Evolutionary conservation across 2,113 vertebrate species (phyloP).

Genomic region (Nothobranchius kuhntae): DNA sequence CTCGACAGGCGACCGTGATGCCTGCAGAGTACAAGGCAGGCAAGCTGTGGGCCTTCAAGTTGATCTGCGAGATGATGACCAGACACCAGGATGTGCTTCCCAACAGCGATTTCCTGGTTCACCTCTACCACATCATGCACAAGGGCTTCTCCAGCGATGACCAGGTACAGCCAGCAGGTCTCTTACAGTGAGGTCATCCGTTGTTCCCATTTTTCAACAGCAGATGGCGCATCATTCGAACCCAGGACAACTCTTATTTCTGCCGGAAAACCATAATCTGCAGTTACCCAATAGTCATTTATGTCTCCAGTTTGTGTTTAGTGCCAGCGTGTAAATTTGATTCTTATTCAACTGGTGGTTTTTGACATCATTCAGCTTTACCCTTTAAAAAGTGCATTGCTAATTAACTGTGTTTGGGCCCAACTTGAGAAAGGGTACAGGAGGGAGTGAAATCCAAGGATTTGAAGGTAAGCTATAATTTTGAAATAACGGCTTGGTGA

Average conservation of each 20-base stretch:
- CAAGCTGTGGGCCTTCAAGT: slow-evolving; percentile 92
- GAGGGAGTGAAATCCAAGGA: neutral
- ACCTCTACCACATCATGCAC: slow-evolving; percentile 95
- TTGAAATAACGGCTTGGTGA: neutral
- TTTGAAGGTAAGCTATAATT: neutral
- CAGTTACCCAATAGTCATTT: slow-evolving; percentile 8
- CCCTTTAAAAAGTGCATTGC: neutral
- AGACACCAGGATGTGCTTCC: slow-evolving; percentile 95
- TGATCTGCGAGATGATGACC: slow-evolving; percentile 98
- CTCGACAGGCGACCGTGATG: slow-evolving; percentile 87
- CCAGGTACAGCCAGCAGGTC: slow-evolving; percentile 83
- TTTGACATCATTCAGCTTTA: neutral
- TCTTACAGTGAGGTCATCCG: neutral
- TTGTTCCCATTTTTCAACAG: slow-evolving; percentile 16
- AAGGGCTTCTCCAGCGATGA: slow-evolving; percentile 90
- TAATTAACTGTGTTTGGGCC: neutral
- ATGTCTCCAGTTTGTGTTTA: neutral
- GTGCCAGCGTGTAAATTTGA: slow-evolving; percentile 1
- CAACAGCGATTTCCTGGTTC: slow-evolving; percentile 93
- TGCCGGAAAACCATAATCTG: neutral
- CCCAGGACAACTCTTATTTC: neutral
- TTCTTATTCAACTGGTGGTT: neutral
- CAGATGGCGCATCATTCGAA: slow-evolving; percentile 55
- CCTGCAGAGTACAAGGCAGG: slow-evolving; percentile 92
- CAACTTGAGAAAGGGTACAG: neutral